Evolutionary conservation across 2,797 vertebrate genomes (phyloP).

Genomic region (Enteromius viviparus): DNA sequence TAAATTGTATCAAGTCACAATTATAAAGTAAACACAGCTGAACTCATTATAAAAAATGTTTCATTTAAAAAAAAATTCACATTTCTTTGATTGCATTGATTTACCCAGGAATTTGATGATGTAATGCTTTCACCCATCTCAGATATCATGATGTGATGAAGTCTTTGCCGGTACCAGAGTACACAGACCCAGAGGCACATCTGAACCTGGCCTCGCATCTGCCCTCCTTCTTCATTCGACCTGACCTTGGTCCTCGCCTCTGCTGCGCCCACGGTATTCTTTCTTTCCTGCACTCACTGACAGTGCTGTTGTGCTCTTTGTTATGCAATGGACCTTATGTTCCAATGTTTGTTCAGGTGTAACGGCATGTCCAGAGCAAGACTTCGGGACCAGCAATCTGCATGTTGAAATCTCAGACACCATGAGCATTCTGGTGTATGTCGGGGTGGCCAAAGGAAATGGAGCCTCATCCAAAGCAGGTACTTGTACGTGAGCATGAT

Average conservation of each 20-base stretch:
- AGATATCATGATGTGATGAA: slow-evolving; percentile 77
- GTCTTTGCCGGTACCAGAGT: slow-evolving; percentile 93
- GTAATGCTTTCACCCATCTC: background rate
- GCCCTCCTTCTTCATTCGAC: slow-evolving; percentile 95
- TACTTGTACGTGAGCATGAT: slow-evolving; percentile 57
- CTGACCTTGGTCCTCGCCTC: slow-evolving; percentile 92
- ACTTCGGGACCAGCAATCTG: slow-evolving; percentile 95
- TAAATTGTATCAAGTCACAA: background rate
- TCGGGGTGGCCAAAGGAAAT: slow-evolving; percentile 93
- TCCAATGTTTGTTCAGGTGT: slow-evolving; percentile 78
- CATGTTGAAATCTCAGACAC: slow-evolving; percentile 96
- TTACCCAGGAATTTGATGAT: background rate
- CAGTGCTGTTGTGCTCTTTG: background rate
- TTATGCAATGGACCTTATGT: slow-evolving; percentile 18
- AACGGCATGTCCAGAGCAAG: slow-evolving; percentile 92
- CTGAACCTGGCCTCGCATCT: slow-evolving; percentile 95
- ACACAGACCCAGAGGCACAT: slow-evolving; percentile 94
- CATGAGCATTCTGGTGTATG: slow-evolving; percentile 93
- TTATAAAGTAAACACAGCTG: background rate
- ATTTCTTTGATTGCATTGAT: background rate
- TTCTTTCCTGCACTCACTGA: background rate
- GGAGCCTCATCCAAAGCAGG: slow-evolving; percentile 92
- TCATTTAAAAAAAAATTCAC: too few relatives aligned
- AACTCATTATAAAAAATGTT: background rate
- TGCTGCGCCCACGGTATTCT: slow-evolving; percentile 91